A percentile compares a stretch with the other conserved stretches of the same genome.
These are phyloP conservation scores for Brachyopa scutellaris DNA, from an alignment of 2,888 invertebrate species.

Conservation along the genomic window DNA sequence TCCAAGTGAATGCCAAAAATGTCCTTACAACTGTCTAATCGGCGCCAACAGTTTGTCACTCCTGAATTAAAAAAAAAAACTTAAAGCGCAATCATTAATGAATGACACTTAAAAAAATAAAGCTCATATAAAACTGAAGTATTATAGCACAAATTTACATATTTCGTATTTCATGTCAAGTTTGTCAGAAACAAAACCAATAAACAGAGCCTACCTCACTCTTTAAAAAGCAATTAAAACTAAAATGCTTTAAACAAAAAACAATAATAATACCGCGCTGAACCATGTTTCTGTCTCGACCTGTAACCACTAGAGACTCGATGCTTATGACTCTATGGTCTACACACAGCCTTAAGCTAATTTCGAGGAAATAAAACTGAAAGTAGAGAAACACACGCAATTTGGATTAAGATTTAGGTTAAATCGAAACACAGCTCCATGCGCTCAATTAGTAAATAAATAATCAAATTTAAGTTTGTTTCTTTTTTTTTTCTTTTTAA, in stretches of 20 bases:
- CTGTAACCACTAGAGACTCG: no score
- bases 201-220: constrained; percentile 1
- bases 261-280: constrained; percentile 2
- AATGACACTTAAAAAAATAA: no score
- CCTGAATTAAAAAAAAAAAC: no score
- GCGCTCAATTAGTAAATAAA: not conserved
- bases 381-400: not conserved
- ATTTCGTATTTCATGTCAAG: no score
- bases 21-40: no score
- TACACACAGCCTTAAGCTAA: constrained; percentile 26
- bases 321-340: no score
- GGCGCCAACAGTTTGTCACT: no score
- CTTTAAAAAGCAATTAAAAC: constrained; percentile 3
- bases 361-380: constrained; percentile 11
- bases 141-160: not conserved
- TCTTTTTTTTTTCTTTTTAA: not conserved
- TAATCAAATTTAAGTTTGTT: not conserved
- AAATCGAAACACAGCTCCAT: not conserved
- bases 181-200: not conserved
- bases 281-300: not conserved
- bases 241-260: constrained; percentile 6
- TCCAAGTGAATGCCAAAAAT: no score
- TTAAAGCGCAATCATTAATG: no score
- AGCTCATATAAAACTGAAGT: no score
- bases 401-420: constrained; percentile 2